These are phyloP conservation scores for Aviceda subcristata DNA, from an alignment of 2,113 vertebrate genomes.

Conservation along the genomic window DNA sequence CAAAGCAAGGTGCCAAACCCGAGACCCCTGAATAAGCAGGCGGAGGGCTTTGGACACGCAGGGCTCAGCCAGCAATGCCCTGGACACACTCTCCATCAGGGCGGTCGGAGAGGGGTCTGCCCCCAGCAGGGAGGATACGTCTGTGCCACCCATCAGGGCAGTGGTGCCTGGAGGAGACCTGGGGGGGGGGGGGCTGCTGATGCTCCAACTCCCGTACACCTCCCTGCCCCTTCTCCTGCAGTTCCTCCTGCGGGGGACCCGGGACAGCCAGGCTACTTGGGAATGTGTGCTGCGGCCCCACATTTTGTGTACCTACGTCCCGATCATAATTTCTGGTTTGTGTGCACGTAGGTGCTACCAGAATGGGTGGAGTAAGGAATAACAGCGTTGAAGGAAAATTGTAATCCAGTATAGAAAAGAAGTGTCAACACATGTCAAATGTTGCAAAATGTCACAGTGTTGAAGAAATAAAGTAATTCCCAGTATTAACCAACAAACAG, in stretches of 20 bases:
- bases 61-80: background rate
- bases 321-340: background rate
- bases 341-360: background rate
- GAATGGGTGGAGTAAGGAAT: conserved; percentile 20
- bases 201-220: rapidly evolving
- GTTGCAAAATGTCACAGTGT: conserved; percentile 29
- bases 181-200: background rate
- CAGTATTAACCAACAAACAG: background rate
- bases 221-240: background rate
- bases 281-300: background rate
- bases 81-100: background rate
- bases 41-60: background rate
- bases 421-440: conserved; percentile 24
- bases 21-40: background rate
- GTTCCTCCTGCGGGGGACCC: background rate
- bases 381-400: background rate
- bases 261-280: background rate
- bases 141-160: background rate
- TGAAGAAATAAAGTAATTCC: conserved; percentile 28
- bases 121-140: background rate
- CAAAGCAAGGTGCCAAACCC: background rate
- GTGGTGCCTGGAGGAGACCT: background rate
- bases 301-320: background rate
- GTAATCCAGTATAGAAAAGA: conserved; percentile 16
- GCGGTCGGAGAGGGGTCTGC: rapidly evolving